A percentile compares a stretch with the other conserved stretches of the same genome.
Evolutionary conservation across 2,113 vertebrate species (phyloP).

Genomic region (Mungos mungo): DNA sequence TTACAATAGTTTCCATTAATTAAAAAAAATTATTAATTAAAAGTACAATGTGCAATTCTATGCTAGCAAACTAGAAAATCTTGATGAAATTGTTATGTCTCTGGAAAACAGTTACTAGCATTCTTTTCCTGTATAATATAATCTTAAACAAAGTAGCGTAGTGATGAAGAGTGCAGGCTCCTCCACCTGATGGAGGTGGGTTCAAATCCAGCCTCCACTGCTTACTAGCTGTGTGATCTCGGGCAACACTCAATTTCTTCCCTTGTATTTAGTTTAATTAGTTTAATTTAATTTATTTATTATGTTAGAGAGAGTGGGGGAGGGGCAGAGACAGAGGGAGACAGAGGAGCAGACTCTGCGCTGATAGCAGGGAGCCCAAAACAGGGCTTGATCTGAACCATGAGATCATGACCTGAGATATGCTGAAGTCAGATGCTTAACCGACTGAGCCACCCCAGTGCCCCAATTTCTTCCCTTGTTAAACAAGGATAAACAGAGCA

Average conservation of each 20-base stretch:
- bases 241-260: neutral
- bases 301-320: no score
- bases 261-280: neutral
- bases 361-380: no score
- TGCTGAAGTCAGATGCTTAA: no score
- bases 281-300: no score
- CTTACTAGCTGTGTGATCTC: neutral
- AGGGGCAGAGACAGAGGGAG: no score
- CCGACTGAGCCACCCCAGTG: no score
- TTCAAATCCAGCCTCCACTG: neutral
- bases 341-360: no score
- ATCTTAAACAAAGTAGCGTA: neutral
- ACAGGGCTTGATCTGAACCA: no score
- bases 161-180: neutral
- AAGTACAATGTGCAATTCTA: neutral
- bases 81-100: neutral
- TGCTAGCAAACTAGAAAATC: neutral
- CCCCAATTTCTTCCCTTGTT: neutral
- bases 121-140: neutral
- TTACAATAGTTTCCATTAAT: neutral
- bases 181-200: neutral
- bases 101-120: neutral
- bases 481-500: neutral
- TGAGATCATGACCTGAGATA: no score
- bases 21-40: neutral